These are phyloP conservation scores for Solenodon paradoxus DNA, from an alignment of 2,113 vertebrate genomes.

Conservation along the genomic window DNA sequence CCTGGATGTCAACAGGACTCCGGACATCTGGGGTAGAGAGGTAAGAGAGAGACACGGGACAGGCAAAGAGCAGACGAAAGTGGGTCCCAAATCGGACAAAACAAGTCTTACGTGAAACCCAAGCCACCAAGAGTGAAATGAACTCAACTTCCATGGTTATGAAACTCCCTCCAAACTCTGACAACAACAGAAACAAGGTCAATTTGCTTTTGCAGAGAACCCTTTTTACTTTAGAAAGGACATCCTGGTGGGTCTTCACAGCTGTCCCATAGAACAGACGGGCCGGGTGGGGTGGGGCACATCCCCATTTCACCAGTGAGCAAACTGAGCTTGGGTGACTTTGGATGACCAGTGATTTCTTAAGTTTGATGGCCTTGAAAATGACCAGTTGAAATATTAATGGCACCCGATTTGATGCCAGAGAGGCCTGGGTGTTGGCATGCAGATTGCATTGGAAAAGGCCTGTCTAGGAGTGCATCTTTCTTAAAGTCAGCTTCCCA, in stretches of 20 bases:
- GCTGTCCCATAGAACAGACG: neutral
- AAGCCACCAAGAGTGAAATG: neutral
- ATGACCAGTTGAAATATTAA: neutral
- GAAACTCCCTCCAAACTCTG: neutral
- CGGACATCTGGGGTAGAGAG: neutral
- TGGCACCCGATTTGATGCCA: neutral
- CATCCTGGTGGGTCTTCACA: neutral
- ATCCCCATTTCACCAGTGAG: neutral
- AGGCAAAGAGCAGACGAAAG: neutral
- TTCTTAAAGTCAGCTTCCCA: neutral
- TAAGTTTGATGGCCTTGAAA: neutral
- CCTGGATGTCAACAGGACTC: neutral
- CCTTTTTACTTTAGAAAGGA: neutral
- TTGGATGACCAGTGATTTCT: neutral
- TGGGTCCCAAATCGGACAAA: neutral
- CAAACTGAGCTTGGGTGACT: neutral
- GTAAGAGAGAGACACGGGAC: neutral
- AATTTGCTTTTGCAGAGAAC: neutral
- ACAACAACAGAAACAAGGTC: rapidly evolving
- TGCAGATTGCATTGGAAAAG: neutral
- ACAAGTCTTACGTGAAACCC: neutral
- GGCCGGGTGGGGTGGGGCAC: too few species aligned
- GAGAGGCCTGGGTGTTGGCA: neutral
- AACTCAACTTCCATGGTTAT: neutral
- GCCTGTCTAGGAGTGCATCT: rapidly evolving